These are phyloP conservation scores for Phacellophora camtschatica DNA, from an alignment of 30 jellyfish, hydroid and myxozoan species.

Conservation along the genomic window DNA sequence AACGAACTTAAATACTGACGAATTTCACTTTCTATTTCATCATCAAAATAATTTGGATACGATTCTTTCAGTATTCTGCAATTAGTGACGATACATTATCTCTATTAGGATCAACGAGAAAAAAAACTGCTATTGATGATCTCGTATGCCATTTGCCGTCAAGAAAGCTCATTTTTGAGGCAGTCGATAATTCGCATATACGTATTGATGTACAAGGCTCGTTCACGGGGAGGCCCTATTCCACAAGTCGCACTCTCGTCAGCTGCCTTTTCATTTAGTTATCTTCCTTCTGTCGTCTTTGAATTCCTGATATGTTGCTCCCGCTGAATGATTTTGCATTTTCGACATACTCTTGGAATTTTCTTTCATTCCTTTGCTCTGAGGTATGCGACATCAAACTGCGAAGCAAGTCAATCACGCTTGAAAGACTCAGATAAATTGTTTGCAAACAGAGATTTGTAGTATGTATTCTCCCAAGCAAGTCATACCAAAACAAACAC, in stretches of 20 bases:
- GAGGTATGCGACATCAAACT: constrained; percentile 23
- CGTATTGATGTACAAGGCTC: constrained; percentile 23
- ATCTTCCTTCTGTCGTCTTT: constrained; percentile 41
- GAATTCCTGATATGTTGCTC: constrained; percentile 48
- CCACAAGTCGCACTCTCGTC: not conserved
- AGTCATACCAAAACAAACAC: constrained; percentile 37
- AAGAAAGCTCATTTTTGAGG: constrained; percentile 9
- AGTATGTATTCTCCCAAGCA: constrained; percentile 45
- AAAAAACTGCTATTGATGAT: constrained; percentile 32
- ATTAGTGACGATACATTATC: not conserved
- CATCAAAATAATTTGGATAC: not conserved
- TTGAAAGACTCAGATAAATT: constrained; percentile 8
- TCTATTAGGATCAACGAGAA: not conserved
- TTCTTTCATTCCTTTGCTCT: constrained; percentile 15
- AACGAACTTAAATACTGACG: not conserved
- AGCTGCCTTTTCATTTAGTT: constrained; percentile 10
- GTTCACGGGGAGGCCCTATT: not conserved
- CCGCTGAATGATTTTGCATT: constrained; percentile 38
- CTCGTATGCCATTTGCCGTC: constrained; percentile 33
- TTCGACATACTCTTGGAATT: constrained; percentile 22
- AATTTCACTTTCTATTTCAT: not conserved
- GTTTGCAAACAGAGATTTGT: constrained; percentile 42
- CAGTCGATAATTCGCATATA: constrained; percentile 29
- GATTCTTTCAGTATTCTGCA: not conserved
- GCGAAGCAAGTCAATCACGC: constrained; percentile 22